Evolutionary conservation across 2,113 vertebrate genomes (phyloP), one percentile per base, ranked within the genome.

Genomic region (Ictalurus punctatus): DNA sequence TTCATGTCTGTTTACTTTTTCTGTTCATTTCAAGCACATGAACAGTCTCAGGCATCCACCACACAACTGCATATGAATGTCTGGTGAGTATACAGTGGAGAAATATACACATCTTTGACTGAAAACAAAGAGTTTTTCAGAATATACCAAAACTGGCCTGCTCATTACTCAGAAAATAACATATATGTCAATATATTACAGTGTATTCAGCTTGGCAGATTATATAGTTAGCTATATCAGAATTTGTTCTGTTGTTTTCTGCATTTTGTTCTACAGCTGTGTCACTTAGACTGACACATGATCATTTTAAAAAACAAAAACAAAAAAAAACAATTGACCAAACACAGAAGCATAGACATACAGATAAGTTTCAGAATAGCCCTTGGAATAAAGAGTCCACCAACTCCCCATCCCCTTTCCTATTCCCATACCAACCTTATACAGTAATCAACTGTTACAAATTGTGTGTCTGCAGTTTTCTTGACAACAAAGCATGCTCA

Each of bases 311-410:
- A 76, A 76, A 59, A 88, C 83, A 87, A 76, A 69, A 79, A 48
- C 7, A 63, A 37, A 61, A 37, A 61, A 71, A 91, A 93, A 93
- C 89, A 71, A 71, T 89, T 79, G 90, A 93, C 90, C 65, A 90
- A 91, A 92, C 93, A 94, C 90, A 93, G 85, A 95, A 90, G 91
- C 91, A 87, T 48, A 86, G 85, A 90, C 89, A 85, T 86, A 94
- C 92, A 93, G 92, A 92, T 89, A 94, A 92, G 91, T 92, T 92
- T 94, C 86, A 88, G 92, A 94, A 91, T 96, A 96, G 96, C 96
- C 96, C 96, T 96, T 96, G 92, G 90, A 95, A 93, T 95, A 94
- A 93, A 94, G 93, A 93, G 94, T 95, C 92, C 91, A 85, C 84
- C 84, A 90, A 82, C 83, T 89, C 63, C 82, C 25, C 73, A 86